Evolutionary conservation across 2,797 vertebrate genomes (phyloP).

Genomic region (Danio choprae): DNA sequence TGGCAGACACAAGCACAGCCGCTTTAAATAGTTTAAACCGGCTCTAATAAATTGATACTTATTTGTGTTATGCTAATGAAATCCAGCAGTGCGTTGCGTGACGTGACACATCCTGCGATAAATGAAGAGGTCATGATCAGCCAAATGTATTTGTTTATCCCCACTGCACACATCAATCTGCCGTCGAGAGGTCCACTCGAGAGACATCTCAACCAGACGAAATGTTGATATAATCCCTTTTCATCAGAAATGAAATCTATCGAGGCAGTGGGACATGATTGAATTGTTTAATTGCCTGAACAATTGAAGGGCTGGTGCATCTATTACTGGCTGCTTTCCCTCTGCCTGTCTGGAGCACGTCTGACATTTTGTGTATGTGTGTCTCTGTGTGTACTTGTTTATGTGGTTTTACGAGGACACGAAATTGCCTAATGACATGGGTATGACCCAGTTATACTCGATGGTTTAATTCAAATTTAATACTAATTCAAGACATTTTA

Average conservation of each 20-base stretch:
- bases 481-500: too few species aligned
- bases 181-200: slow-evolving; percentile 16
- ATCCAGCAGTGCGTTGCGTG: background rate
- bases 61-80: slow-evolving; percentile 25
- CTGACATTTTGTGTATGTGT: slow-evolving; percentile 2
- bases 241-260: slow-evolving; percentile 36
- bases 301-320: slow-evolving; percentile 39
- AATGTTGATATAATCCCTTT: slow-evolving; percentile 39
- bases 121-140: slow-evolving; percentile 31
- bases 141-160: slow-evolving; percentile 33
- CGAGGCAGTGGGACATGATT: slow-evolving; percentile 41
- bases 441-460: too few species aligned
- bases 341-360: slow-evolving; percentile 12
- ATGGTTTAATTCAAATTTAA: too few species aligned
- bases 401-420: too few species aligned
- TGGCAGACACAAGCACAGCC: background rate
- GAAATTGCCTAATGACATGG: too few species aligned
- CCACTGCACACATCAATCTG: slow-evolving; percentile 16
- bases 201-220: slow-evolving; percentile 29
- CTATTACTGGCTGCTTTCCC: slow-evolving; percentile 39
- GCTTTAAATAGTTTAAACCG: background rate
- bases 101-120: background rate
- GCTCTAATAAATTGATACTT: slow-evolving; percentile 3
- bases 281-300: slow-evolving; percentile 57
- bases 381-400: slow-evolving; percentile 19